Evolutionary conservation across 2,113 vertebrate genomes (phyloP), one percentile per base, ranked within the genome.

Genomic region (Pipa parva): DNA sequence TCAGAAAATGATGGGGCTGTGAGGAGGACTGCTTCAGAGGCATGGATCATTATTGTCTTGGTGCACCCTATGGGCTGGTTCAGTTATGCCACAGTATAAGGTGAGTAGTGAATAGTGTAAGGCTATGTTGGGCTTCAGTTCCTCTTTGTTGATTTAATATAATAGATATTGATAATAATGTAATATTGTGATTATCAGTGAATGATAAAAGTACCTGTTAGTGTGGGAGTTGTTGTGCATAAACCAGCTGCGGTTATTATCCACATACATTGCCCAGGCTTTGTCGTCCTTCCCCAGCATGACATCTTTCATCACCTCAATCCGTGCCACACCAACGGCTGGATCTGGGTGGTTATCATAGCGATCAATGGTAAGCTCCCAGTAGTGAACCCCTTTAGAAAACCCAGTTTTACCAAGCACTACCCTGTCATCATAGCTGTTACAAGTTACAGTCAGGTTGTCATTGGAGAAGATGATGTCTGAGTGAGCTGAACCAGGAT

Each of bases 171-270:
- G n/a, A n/a, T n/a, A n/a, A n/a, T n/a, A n/a, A n/a, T n/a, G n/a
- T n/a, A n/a, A n/a, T n/a, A n/a, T n/a, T n/a, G n/a, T n/a, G n/a
- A n/a, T n/a, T 18, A 15, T n/a, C 39, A 42, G 39, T 1, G 39
- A 1, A n/a, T n/a, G 10, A 7, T 25, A 13, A 58, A 71, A 76
- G 1, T 86, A 98, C 97, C 97, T 95, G 91, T 97, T 98, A 60
- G 96, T 99, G 88, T 99, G 97, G 0, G 96, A 99, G 77, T 99
- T 99, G 91, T 94, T 97, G 91, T 99, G 95, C 96, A 99, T 99
- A 89, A 99, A 99, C 97, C 97, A 99, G 86, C 95, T 97, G 70
- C 96, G 89, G 87, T 99, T 98, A 80, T 97, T 99, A 87, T 99
- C 97, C 87, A 99, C 96, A 12, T 99, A 99, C 97, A 99, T 98